Base-by-base conservation (phyloP, 2,797 vertebrate species). In the Lepidocolaptes lacrymiger region DNA sequence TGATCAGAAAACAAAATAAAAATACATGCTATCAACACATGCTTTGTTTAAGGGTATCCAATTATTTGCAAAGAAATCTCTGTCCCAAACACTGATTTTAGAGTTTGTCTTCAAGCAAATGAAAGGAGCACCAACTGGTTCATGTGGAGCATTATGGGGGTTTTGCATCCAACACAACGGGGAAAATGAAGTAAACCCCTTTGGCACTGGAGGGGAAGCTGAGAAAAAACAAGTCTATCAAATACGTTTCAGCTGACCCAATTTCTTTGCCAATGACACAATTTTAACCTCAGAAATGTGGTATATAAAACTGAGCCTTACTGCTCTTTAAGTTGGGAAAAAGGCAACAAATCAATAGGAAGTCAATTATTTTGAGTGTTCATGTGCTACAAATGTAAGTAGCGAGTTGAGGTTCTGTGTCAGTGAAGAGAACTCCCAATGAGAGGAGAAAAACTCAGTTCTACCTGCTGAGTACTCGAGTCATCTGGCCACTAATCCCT, bases 1-100 rank as follows among this genome's bases (percentile, higher is more conserved):
- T 7, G 5, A 85, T 34, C n/a, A 77, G 73, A 80, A 88, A 91
- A 67, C 55, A 89, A 82, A 66, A 39, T 63, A 62, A 87, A 91
- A 22, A 14, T 2, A 46, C 5, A 23, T 7, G 20, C 27, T 71
- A 36, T 37, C 49, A 72, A 72, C 11, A 37, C 9, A 20, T 54
- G 24, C 41, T 83, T 91, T 85, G 30, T 77, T 95, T 84, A 83
- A 66, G 64, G 41, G 22, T 58, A 66, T 77, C 62, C 14, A 22
- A 93, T 46, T 81, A 89, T 55, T 83, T 58, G 16, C 66, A 71
- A 68, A 85, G 39, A 76, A 46, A 30, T 21, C 32, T 26, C 22
- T 64, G 62, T 80, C 27, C 49, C 51, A 72, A 88, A 36, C 27
- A 28, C 34, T 19, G 22, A 48, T 61, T 91, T 71, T 52, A 52